A percentile compares a stretch with the other conserved stretches of the same genome.
Conservation (phyloP, 2,797 vertebrate species). For the Pitangus sulphuratus region DNA sequence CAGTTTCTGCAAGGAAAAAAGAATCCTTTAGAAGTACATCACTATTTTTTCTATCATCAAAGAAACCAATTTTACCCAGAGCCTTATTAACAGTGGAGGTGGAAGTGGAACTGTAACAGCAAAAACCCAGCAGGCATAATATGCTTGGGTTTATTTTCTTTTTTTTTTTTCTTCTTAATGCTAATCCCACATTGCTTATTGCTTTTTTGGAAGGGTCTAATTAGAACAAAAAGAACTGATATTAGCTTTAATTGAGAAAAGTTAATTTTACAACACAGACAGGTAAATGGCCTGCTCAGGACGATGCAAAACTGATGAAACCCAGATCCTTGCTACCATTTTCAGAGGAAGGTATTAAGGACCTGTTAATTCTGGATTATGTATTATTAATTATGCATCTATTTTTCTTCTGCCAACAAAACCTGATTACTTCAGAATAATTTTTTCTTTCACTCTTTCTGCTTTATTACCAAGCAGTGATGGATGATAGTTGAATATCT, state of each 20-base stretch:
- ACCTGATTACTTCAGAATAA: neutral
- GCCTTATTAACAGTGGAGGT: constrained; percentile 12
- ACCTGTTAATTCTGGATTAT: neutral
- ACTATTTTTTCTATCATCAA: neutral
- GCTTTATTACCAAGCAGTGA: neutral
- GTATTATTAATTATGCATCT: neutral
- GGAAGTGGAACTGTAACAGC: neutral
- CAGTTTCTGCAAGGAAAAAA: neutral
- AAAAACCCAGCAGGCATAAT: constrained; percentile 15
- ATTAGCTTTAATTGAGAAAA: constrained; percentile 14
- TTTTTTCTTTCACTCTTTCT: neutral
- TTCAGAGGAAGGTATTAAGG: neutral
- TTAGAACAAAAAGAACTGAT: neutral
- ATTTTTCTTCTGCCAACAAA: constrained; percentile 19
- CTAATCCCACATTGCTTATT: neutral
- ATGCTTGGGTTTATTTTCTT: neutral
- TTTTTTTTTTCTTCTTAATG: neutral
- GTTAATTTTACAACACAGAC: neutral
- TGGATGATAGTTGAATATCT: neutral
- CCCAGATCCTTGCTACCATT: neutral
- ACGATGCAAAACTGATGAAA: neutral
- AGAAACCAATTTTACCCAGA: constrained; percentile 36
- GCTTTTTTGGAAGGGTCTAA: neutral
- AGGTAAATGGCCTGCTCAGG: neutral
- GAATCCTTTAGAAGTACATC: neutral